phyloP scores from a whole-genome alignment of 2,113 vertebrate genomes.

The Neodontobutis hainanensis region DNA sequence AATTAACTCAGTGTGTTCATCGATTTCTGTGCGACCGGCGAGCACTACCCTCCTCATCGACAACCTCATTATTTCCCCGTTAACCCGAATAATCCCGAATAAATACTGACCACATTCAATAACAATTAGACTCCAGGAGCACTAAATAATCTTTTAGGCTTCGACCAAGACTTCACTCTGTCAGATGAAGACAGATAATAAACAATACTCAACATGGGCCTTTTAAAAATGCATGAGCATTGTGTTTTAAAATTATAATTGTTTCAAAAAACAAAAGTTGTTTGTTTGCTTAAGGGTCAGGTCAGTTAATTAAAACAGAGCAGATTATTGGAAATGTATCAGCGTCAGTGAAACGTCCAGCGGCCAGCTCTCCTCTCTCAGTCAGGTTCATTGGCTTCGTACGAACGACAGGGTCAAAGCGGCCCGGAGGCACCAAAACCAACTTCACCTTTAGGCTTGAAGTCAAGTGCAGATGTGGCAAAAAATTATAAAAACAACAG shows the following conservation, averaged over 20 bases:
- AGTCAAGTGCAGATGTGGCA: not conserved
- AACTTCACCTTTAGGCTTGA: not conserved
- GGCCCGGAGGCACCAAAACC: conserved; percentile 42
- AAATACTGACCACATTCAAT: conserved; percentile 70
- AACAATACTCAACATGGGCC: not conserved
- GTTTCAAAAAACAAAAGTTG: too few species aligned
- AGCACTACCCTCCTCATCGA: conserved; percentile 41
- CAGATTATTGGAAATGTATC: conserved; percentile 4
- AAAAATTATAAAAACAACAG: not conserved
- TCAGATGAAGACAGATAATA: too few species aligned
- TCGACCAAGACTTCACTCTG: not conserved
- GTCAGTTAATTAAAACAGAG: conserved; percentile 29
- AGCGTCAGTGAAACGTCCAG: conserved; percentile 18
- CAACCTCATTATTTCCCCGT: conserved; percentile 74
- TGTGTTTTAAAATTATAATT: not conserved
- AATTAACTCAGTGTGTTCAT: conserved; percentile 80
- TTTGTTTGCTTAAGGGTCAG: not conserved
- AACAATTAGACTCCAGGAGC: conserved; percentile 62
- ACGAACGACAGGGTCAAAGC: conserved; percentile 42
- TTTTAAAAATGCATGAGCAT: not conserved
- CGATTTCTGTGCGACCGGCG: conserved; percentile 63
- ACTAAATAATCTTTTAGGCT: conserved; percentile 49
- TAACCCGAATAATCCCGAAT: conserved; percentile 71
- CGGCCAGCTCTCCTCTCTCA: conserved; percentile 30
- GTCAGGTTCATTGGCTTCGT: conserved; percentile 30